A percentile compares a stretch with the other conserved stretches of the same genome.
These are phyloP conservation scores for Corythornis madagascariensis DNA, from an alignment of 2,113 vertebrate genomes.

Conservation along the genomic window DNA sequence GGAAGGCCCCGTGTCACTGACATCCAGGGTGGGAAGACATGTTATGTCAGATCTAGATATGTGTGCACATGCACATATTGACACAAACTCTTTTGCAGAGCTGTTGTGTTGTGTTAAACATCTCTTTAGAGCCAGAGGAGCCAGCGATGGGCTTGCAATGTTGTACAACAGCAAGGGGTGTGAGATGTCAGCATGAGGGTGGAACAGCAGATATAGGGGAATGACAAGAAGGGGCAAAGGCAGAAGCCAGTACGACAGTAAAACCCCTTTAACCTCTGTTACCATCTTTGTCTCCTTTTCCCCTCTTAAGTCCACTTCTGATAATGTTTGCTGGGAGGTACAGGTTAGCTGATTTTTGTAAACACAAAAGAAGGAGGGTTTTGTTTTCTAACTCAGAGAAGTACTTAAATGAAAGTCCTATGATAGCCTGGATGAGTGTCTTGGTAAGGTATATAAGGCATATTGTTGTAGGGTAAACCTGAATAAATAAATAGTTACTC, in stretches of 20 bases:
- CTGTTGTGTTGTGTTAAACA: neutral
- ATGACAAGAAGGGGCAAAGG: neutral
- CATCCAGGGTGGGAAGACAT: neutral
- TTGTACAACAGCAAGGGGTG: neutral
- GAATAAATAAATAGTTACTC: neutral
- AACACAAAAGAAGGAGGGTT: neutral
- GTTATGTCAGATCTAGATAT: neutral
- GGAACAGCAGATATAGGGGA: neutral
- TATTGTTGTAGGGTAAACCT: neutral
- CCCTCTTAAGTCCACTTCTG: neutral
- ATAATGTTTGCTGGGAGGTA: neutral
- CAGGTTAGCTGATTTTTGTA: neutral
- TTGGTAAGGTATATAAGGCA: neutral
- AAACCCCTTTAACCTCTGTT: neutral
- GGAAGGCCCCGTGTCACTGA: fast-evolving
- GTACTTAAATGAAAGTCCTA: neutral
- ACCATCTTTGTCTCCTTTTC: neutral
- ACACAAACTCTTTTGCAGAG: neutral
- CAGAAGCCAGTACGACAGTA: neutral
- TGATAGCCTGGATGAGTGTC: neutral
- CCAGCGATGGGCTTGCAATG: neutral
- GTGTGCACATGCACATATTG: neutral
- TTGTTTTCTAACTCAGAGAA: neutral
- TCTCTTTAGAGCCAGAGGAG: neutral
- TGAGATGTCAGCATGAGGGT: fast-evolving